These are phyloP conservation scores for Stigmatopora argus DNA, from an alignment of 2,113 vertebrate genomes.

Conservation along the genomic window DNA sequence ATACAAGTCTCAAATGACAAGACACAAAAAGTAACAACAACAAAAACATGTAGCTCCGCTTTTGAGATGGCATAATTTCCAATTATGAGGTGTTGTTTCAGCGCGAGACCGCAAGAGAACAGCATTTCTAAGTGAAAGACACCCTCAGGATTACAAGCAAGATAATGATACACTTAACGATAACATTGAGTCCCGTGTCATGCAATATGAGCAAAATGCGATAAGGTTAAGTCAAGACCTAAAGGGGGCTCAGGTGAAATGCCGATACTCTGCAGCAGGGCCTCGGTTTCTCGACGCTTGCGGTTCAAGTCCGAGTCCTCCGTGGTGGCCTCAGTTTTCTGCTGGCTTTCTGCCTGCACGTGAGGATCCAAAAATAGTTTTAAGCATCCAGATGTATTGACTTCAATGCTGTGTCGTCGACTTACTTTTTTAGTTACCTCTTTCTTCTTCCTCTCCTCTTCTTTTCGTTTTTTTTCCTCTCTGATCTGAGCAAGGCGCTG, in stretches of 20 bases:
- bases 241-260: slow-evolving; percentile 93
- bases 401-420: slow-evolving; percentile 8
- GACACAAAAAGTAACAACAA: slow-evolving; percentile 57
- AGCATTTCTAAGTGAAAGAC: slow-evolving; percentile 16
- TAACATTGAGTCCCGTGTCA: neutral
- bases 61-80: slow-evolving; percentile 14
- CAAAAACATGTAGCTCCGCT: slow-evolving; percentile 22
- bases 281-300: slow-evolving; percentile 93
- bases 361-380: neutral
- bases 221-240: slow-evolving; percentile 64
- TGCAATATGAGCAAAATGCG: neutral
- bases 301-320: slow-evolving; percentile 92
- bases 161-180: neutral
- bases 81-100: slow-evolving; percentile 31
- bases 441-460: slow-evolving; percentile 97
- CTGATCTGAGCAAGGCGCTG: slow-evolving; percentile 95
- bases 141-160: slow-evolving; percentile 5
- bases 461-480: slow-evolving; percentile 97
- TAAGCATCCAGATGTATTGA: slow-evolving; percentile 10
- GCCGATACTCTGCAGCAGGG: slow-evolving; percentile 93
- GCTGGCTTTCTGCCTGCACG: slow-evolving; percentile 81
- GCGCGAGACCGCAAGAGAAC: slow-evolving; percentile 46
- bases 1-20: slow-evolving; percentile 81
- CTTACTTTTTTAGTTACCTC: slow-evolving; percentile 78
- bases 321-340: slow-evolving; percentile 82